phyloP scores from a whole-genome alignment of 2,797 vertebrate species.

The Arctocebus calabarensis region DNA sequence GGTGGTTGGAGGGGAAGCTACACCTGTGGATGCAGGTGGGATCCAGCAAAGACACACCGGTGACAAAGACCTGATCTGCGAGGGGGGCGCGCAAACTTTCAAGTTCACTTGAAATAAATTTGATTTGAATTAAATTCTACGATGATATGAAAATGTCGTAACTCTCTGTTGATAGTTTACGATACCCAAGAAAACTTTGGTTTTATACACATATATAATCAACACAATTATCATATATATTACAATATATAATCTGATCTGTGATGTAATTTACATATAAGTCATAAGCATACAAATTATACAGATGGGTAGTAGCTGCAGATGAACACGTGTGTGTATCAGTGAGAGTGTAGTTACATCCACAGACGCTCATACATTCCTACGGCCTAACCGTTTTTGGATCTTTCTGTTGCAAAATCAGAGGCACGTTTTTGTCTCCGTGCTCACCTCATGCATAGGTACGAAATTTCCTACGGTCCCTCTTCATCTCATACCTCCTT shows the following conservation, averaged over 20 bases:
- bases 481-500: accelerated
- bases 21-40: too few relatives aligned
- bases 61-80: background rate
- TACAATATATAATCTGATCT: background rate
- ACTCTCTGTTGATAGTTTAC: background rate
- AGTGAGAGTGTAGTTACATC: background rate
- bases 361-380: background rate
- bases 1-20: too few relatives aligned
- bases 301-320: background rate
- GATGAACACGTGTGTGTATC: background rate
- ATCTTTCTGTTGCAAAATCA: background rate
- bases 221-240: background rate
- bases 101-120: background rate
- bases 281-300: background rate
- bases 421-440: background rate
- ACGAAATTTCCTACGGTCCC: background rate
- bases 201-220: background rate
- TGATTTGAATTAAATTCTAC: background rate
- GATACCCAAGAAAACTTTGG: background rate
- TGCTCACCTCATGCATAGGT: background rate
- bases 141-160: background rate
- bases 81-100: accelerated
- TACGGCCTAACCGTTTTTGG: background rate
- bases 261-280: background rate
- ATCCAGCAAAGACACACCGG: accelerated